Base-by-base conservation (phyloP, 1,140 invertebrate species). In the Drosophila busckii region DNA sequence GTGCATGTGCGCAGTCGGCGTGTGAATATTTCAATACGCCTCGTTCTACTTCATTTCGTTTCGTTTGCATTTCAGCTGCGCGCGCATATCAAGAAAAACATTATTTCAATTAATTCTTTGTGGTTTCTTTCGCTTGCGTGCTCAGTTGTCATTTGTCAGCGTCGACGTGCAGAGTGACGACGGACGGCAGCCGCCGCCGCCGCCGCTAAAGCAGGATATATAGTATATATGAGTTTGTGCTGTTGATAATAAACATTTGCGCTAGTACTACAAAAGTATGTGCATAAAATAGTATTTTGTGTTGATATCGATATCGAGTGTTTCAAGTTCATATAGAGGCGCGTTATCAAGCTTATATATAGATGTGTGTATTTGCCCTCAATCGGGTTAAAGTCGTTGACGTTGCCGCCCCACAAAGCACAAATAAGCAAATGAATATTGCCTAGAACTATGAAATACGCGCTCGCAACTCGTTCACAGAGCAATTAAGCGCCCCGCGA, bases 401-500 rank as follows among this genome's bases (percentile, higher is more conserved):
- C 48, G 64, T 50, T 69, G 52, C 61, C 55, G 66, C 55, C 70
- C 65, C 61, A 49, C 46, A 46, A 40, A 60, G 41, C 13, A 15
- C 2, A 15, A 29, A 7, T 8, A 19, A 19, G n/a, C 13, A 25
- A 7, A 40, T n/a, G 7, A 28, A 9, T 13, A 41, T 20, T n/a
- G 16, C 10, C 9, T 26, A 23, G 20, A n/a, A 10, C 40, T 13
- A 40, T 25, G 23, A 23, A 32, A 28, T 25, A 64, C 35, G 25
- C 17, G 42, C 16, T 10, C 59, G 37, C 34, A 56, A 22, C 28
- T 5, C 31, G 26, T 34, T 45, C 42, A 42, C 53, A 62, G 28
- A 48, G 52, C 70, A 78, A 76, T 78, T 80, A 71, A 68, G 44
- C 52, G 61, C 53, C 41, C 48, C 55, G 70, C 67, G 71, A 44